Conservation (phyloP, 2,113 vertebrate genomes). For the Pseudonaja textilis region DNA sequence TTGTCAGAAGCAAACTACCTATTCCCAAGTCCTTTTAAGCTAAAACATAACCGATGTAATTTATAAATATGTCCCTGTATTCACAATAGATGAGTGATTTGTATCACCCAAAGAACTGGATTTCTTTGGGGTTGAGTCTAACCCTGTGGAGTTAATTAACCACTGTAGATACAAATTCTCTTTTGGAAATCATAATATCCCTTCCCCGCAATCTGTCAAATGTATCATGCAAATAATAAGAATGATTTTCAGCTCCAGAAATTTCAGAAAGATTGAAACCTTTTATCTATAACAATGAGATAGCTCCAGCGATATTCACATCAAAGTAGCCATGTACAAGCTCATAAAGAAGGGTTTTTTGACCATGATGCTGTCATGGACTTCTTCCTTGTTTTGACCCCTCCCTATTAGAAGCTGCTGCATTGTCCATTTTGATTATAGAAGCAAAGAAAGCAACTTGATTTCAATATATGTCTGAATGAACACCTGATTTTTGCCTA, state of each 20-base stretch:
- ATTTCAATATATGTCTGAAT: not conserved
- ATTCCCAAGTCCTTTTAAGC: not conserved
- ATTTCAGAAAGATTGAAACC: not conserved
- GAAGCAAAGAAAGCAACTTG: not conserved
- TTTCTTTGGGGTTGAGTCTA: not conserved
- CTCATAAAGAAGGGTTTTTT: not conserved
- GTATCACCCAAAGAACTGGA: not conserved
- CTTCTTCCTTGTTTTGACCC: not conserved
- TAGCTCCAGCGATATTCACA: not conserved
- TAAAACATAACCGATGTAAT: not conserved
- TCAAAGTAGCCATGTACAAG: not conserved
- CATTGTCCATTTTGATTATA: not conserved
- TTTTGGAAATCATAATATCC: not conserved
- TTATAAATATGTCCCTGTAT: not conserved
- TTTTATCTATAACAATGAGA: not conserved
- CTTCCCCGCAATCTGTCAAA: not conserved
- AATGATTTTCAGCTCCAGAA: not conserved
- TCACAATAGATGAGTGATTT: not conserved
- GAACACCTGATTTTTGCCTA: not conserved
- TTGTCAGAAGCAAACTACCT: not conserved
- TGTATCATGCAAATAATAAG: not conserved
- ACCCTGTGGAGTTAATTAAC: not conserved
- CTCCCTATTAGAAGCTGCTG: not conserved
- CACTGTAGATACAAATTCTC: not conserved
- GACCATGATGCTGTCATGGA: not conserved